phyloP scores from a whole-genome alignment of 2,797 vertebrate genomes.

The Staurois parvus region DNA sequence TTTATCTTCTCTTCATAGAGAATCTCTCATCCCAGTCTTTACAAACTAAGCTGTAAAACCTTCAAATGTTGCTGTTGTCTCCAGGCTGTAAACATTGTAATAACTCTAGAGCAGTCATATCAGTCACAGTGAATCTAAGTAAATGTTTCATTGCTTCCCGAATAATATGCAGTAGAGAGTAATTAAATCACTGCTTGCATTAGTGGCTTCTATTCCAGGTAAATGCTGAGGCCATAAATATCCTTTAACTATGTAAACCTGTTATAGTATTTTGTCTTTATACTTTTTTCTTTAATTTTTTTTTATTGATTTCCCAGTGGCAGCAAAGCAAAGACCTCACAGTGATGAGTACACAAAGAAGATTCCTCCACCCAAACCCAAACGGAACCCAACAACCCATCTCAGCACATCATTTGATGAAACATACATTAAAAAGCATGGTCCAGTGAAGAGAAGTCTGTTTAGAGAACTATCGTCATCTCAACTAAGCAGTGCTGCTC shows the following conservation, averaged over 20 bases:
- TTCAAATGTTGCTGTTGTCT: no score
- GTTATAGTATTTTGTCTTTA: background rate
- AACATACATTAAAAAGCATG: slow-evolving; percentile 89
- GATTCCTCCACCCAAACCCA: slow-evolving; percentile 97
- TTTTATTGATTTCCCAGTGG: slow-evolving; percentile 69
- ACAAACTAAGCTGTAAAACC: no score
- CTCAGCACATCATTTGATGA: slow-evolving; percentile 97
- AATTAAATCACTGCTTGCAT: background rate
- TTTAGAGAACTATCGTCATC: slow-evolving; percentile 84
- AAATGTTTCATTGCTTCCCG: no score
- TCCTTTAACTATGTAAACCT: no score
- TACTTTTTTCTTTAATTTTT: background rate
- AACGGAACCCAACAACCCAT: slow-evolving; percentile 96
- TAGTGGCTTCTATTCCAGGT: background rate
- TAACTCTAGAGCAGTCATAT: no score
- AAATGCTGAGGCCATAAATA: no score
- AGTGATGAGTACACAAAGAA: slow-evolving; percentile 95
- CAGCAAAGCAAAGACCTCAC: slow-evolving; percentile 87
- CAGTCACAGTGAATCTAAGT: no score
- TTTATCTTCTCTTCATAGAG: no score
- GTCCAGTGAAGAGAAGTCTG: slow-evolving; percentile 76
- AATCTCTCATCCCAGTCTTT: no score
- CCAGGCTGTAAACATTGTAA: no score
- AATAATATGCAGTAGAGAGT: background rate
- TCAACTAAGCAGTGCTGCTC: slow-evolving; percentile 84